These are phyloP conservation scores for Lepidonotus clava DNA, from an alignment of 2,888 invertebrate genomes.

Conservation along the genomic window DNA sequence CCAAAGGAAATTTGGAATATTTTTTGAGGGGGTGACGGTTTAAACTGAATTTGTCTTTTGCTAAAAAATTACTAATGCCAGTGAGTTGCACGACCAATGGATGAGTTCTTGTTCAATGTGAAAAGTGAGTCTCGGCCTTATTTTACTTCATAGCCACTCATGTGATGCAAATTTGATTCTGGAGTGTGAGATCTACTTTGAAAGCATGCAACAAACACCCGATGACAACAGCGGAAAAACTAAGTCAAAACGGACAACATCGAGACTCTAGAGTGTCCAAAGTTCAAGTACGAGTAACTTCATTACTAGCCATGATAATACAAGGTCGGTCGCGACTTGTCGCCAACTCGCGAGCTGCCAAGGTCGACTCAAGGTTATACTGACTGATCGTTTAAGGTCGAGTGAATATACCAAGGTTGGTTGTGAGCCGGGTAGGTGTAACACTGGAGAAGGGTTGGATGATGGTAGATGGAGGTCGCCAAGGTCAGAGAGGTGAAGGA, in stretches of 20 bases:
- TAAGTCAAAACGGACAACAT: slow-evolving; percentile 46
- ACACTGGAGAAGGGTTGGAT: slow-evolving; percentile 53
- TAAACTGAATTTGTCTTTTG: too few species aligned
- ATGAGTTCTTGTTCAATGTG: neutral
- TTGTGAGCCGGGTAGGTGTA: slow-evolving; percentile 53
- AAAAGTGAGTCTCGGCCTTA: neutral
- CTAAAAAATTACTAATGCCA: neutral
- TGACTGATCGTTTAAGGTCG: slow-evolving; percentile 39
- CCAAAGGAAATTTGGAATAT: too few species aligned
- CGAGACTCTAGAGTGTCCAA: slow-evolving; percentile 17
- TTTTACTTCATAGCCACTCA: neutral
- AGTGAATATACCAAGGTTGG: slow-evolving; percentile 43
- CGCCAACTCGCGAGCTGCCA: neutral
- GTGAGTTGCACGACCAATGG: neutral
- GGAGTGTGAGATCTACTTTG: slow-evolving; percentile 24
- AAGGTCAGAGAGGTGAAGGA: slow-evolving; percentile 51
- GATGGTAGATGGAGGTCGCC: slow-evolving; percentile 46
- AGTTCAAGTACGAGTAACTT: slow-evolving; percentile 23
- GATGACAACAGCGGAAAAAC: slow-evolving; percentile 43
- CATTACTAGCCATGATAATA: neutral
- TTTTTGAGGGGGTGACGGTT: too few species aligned
- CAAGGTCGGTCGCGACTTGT: neutral
- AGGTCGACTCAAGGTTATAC: slow-evolving; percentile 35
- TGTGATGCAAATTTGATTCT: neutral
- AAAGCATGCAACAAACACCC: slow-evolving; percentile 48